These are phyloP conservation scores for Coilia nasus DNA, from an alignment of 2,797 vertebrate species.

Conservation along the genomic window DNA sequence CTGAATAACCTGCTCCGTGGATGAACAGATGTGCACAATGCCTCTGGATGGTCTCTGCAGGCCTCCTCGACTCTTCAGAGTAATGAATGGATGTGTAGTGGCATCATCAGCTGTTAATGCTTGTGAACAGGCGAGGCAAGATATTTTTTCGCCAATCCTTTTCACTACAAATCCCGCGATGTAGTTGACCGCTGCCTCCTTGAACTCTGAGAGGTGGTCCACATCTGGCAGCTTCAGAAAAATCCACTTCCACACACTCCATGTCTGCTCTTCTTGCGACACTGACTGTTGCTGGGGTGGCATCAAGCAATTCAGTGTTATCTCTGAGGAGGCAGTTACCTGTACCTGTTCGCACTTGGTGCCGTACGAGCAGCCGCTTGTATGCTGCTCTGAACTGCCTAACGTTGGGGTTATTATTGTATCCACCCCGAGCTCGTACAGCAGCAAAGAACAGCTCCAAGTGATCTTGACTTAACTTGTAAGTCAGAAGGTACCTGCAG, in stretches of 20 bases:
- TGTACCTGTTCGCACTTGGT: neutral
- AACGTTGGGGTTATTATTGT: constrained; percentile 35
- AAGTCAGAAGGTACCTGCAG: constrained; percentile 40
- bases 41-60: neutral
- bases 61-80: neutral
- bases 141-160: neutral
- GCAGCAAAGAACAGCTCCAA: constrained; percentile 43
- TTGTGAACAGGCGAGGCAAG: neutral
- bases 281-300: neutral
- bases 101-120: neutral
- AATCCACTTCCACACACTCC: neutral
- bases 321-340: constrained; percentile 8
- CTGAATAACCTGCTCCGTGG: neutral
- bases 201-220: neutral
- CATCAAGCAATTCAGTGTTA: neutral
- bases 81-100: neutral
- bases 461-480: constrained; percentile 45
- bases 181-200: neutral
- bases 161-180: neutral
- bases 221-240: neutral
- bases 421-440: constrained; percentile 22
- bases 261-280: neutral
- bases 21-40: neutral
- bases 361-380: constrained; percentile 8
- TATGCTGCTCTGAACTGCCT: constrained; percentile 33